Conservation (phyloP, 2,888 invertebrate genomes). For the Archips crataeganus region DNA sequence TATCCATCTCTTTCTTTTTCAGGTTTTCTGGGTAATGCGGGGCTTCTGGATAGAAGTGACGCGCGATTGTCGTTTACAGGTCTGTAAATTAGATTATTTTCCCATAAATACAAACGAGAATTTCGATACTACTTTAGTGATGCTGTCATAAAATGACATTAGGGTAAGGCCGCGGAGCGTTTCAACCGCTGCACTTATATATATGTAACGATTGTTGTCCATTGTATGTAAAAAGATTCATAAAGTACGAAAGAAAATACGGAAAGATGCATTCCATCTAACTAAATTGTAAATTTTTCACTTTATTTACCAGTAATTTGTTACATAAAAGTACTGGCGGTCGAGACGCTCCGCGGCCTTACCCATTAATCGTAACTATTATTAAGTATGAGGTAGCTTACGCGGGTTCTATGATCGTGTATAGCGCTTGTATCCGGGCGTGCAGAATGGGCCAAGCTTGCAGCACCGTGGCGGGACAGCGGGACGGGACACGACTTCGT, state of each 20-base stretch:
- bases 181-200: too few relatives aligned
- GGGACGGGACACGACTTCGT: constrained; percentile 91
- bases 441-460: constrained; percentile 99
- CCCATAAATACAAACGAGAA: background rate
- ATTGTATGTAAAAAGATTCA: too few relatives aligned
- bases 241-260: too few relatives aligned
- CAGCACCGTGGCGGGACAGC: constrained; percentile 94
- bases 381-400: constrained; percentile 75
- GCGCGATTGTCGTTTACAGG: constrained; percentile 98
- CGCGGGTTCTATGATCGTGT: constrained; percentile 97
- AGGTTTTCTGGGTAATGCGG: constrained; percentile 95
- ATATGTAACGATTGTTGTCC: too few relatives aligned
- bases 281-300: too few relatives aligned
- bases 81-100: constrained; percentile 79
- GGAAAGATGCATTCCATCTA: too few relatives aligned
- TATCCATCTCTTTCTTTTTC: constrained; percentile 97
- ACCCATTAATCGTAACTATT: background rate
- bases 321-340: too few relatives aligned
- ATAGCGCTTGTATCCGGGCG: constrained; percentile 95
- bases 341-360: too few relatives aligned
- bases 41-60: constrained; percentile 93
- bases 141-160: background rate
- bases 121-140: too few relatives aligned
- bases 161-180: too few relatives aligned
- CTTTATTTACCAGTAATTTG: too few relatives aligned